Evolutionary conservation across 2,888 invertebrate genomes (phyloP), one percentile per base, ranked within the genome.

Genomic region (Philaethria dido): DNA sequence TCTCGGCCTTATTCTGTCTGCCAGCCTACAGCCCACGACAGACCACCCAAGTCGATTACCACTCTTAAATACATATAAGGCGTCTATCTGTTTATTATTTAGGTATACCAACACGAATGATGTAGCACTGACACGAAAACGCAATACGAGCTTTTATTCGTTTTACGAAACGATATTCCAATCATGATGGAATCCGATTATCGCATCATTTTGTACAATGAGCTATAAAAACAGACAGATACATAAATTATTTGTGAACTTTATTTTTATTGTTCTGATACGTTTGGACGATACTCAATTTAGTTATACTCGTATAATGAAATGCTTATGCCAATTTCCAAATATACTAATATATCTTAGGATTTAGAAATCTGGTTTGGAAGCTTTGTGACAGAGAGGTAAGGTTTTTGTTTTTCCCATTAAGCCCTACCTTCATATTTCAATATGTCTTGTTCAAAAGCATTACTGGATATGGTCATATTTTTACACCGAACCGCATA

Each of bases 31-130:
- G 80, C 84, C 81, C 85, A 80, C 82, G 81, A 73, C 72, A 73
- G 90, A 89, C 89, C 90, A 90, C 89, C 89, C 90, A 90, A 81
- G 85, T 76, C 82, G 88, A 78, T 81, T 79, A 78, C 83, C 83
- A 84, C 87, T 86, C 80, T 85, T 87, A 89, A 86, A 69, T 72
- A 74, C 74, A 89, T 87, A 89, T 85, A 87, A 77, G 77, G 81
- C 83, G 79, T 85, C 85, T 83, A 84, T 86, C 86, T 84, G 86
- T 85, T 86, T 87, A 88, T 86, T 83, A 80, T 82, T 82, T 82
- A 80, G 74, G 74, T 72, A 77, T 75, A 75, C 81, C 81, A 81
- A 80, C 73, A 81, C 81, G 74, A 71, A 64, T 64, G 62, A 66
- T 64, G 64, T 54, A 63, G 54, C 61, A 64, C 60, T 52, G 64